Evolutionary conservation across 2,888 invertebrate genomes (phyloP).

Genomic region (Isoperla grammatica): DNA sequence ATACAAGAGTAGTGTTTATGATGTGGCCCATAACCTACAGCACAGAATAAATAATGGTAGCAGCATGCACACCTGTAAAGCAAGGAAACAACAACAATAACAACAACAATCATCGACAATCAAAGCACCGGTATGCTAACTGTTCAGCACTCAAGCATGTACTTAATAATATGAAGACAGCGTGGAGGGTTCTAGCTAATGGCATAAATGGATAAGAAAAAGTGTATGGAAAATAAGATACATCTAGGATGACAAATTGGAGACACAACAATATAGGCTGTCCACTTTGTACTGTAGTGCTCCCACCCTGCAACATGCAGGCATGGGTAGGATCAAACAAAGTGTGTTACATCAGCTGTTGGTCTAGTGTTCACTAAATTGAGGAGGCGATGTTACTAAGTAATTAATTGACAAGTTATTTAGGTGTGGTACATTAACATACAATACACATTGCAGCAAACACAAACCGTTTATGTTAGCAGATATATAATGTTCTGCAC

Average conservation of each 20-base stretch:
- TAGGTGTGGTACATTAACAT: no score
- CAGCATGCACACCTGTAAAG: constrained; percentile 35
- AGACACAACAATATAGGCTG: no score
- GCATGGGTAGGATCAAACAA: no score
- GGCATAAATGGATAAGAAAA: constrained; percentile 8
- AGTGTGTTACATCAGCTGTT: no score
- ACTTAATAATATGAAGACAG: constrained; percentile 27
- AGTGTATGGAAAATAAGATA: constrained; percentile 3
- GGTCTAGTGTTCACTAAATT: no score
- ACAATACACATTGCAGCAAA: no score
- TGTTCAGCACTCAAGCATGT: constrained; percentile 32
- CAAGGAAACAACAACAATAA: constrained; percentile 33
- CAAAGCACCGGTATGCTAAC: constrained; percentile 23
- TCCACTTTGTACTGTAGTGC: no score
- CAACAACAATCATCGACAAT: constrained; percentile 28
- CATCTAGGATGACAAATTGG: not conserved
- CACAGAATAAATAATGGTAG: constrained; percentile 31
- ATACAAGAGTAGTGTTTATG: constrained; percentile 30
- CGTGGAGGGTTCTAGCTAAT: constrained; percentile 27
- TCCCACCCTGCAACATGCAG: no score
- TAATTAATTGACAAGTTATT: no score
- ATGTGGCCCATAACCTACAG: constrained; percentile 32
- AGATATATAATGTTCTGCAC: constrained; percentile 3
- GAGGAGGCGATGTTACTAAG: no score
- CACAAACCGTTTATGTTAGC: no score